Conservation (phyloP, 2,113 vertebrate species). For the Phalacrocorax carbo region DNA sequence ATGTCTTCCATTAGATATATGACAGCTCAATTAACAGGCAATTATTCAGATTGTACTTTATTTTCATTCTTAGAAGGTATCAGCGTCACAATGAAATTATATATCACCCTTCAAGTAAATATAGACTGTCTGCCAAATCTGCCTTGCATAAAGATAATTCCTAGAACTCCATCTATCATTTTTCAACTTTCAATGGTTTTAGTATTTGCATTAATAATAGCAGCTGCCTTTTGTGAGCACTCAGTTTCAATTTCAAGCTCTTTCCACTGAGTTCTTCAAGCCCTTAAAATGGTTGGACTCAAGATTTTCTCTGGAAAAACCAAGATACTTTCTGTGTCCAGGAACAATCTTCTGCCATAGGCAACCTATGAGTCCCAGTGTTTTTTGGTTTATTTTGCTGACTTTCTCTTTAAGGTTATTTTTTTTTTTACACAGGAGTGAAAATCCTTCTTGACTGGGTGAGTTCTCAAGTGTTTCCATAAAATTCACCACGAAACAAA, state of each 20-base stretch:
- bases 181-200: background rate
- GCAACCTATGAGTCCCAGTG: background rate
- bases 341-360: background rate
- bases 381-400: background rate
- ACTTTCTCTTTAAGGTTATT: background rate
- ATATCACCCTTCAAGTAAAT: background rate
- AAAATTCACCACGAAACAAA: background rate
- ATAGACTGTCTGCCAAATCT: conserved; percentile 12
- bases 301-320: background rate
- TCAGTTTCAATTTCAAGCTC: background rate
- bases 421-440: background rate
- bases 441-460: background rate
- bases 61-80: conserved; percentile 26
- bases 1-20: background rate
- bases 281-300: background rate
- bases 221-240: background rate
- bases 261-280: background rate
- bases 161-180: conserved; percentile 2
- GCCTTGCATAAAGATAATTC: background rate
- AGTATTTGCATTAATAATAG: background rate
- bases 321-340: background rate
- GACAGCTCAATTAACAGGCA: conserved; percentile 26
- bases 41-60: conserved; percentile 7
- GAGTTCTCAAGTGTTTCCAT: background rate
- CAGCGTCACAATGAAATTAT: background rate